Evolutionary conservation across 2,888 invertebrate genomes (phyloP).

Genomic region (Sussaba pulchella): DNA sequence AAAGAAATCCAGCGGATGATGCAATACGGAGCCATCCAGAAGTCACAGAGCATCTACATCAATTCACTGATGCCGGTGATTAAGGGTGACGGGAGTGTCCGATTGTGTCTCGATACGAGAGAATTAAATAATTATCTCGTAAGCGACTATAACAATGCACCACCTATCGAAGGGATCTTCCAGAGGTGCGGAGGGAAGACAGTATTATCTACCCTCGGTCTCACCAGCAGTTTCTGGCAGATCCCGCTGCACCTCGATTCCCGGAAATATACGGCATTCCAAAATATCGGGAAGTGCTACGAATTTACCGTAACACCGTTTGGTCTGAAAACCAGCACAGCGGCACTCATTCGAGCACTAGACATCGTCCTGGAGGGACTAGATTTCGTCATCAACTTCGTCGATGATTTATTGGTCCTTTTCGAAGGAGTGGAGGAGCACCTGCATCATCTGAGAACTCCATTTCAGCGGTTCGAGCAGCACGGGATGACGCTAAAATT

Average conservation of each 20-base stretch:
- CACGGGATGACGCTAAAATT: neutral
- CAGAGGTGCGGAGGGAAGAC: slow-evolving; percentile 38
- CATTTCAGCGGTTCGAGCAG: neutral
- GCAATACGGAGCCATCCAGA: slow-evolving; percentile 73
- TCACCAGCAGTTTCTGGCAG: slow-evolving; percentile 69
- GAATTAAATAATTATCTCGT: slow-evolving; percentile 36
- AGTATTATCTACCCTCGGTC: slow-evolving; percentile 59
- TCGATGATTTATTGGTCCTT: neutral
- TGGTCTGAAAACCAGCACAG: slow-evolving; percentile 50
- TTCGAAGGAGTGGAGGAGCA: neutral
- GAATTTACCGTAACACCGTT: slow-evolving; percentile 53
- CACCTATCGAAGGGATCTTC: slow-evolving; percentile 40
- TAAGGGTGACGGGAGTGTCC: slow-evolving; percentile 47
- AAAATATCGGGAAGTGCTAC: slow-evolving; percentile 44
- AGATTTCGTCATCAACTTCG: slow-evolving; percentile 3
- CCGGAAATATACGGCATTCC: slow-evolving; percentile 50
- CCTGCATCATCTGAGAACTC: neutral
- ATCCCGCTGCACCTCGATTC: slow-evolving; percentile 59
- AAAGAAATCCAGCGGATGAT: slow-evolving; percentile 72
- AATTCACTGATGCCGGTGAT: slow-evolving; percentile 62
- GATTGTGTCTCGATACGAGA: slow-evolving; percentile 42
- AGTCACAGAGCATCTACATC: slow-evolving; percentile 73
- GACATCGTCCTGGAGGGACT: neutral
- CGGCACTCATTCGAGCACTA: neutral
- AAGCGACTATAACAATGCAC: slow-evolving; percentile 43